phyloP scores from a whole-genome alignment of 2,113 vertebrate species.

The Eulemur macaco region DNA sequence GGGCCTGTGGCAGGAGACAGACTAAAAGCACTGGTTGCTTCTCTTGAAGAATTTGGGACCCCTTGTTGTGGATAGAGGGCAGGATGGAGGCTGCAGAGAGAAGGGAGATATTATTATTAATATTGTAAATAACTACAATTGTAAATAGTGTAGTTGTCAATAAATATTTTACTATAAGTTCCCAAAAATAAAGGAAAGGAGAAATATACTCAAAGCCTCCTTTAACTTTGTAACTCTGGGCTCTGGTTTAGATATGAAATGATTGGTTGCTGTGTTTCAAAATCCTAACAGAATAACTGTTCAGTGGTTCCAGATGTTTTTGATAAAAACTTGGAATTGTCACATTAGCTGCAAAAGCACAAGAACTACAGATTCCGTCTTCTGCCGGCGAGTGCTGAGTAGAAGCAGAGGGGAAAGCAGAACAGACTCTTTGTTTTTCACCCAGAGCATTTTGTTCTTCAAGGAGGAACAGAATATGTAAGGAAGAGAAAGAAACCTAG shows the following conservation, averaged over 20 bases:
- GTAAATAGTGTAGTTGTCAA: conserved; percentile 64
- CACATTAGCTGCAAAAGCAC: conserved; percentile 79
- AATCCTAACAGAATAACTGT: conserved; percentile 77
- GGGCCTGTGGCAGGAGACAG: conserved; percentile 72
- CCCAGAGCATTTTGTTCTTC: background rate
- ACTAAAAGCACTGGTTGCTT: conserved; percentile 75
- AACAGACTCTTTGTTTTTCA: background rate
- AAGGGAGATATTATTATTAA: background rate
- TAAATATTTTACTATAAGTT: conserved; percentile 66
- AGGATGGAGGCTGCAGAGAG: background rate
- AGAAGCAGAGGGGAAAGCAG: conserved; percentile 22
- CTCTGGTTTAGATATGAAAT: conserved; percentile 81
- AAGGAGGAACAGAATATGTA: background rate
- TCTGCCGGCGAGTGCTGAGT: background rate
- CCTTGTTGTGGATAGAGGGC: conserved; percentile 69
- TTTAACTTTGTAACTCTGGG: conserved; percentile 59
- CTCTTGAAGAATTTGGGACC: conserved; percentile 68
- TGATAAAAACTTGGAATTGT: conserved; percentile 84
- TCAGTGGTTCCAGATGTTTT: conserved; percentile 85
- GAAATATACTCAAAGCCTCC: background rate
- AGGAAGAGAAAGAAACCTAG: background rate
- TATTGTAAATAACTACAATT: background rate
- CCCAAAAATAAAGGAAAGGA: conserved; percentile 35
- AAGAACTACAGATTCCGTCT: conserved; percentile 41
- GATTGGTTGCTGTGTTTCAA: conserved; percentile 82